phyloP scores from a whole-genome alignment of 2,113 vertebrate species.

The Ceyx cyanopectus region DNA sequence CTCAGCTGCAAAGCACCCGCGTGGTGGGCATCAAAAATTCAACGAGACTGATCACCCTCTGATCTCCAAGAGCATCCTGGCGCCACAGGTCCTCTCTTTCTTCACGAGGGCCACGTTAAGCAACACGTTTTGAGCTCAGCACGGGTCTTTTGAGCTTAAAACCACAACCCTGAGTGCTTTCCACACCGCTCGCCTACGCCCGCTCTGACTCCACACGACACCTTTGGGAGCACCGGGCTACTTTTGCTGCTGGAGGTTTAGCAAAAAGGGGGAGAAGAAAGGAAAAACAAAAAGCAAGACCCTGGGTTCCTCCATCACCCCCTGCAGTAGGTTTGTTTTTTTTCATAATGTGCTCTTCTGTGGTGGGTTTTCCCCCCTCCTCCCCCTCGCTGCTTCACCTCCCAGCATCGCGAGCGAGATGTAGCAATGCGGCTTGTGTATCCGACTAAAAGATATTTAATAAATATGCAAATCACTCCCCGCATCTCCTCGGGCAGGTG shows the following conservation, averaged over 20 bases:
- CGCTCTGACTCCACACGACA: accelerated
- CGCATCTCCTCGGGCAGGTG: constrained; percentile 76
- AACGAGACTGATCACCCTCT: accelerated
- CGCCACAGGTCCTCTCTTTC: neutral
- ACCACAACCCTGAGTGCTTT: neutral
- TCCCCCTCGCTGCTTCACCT: neutral
- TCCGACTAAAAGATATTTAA: constrained; percentile 78
- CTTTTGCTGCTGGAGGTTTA: neutral
- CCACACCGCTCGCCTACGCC: accelerated
- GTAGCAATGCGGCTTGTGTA: constrained; percentile 58
- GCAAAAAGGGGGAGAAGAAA: neutral
- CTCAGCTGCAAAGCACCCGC: accelerated
- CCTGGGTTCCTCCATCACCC: neutral
- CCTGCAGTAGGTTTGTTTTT: neutral
- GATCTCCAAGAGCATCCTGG: neutral
- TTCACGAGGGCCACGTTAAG: neutral
- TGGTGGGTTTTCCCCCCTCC: neutral
- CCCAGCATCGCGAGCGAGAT: neutral
- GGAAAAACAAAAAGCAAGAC: neutral
- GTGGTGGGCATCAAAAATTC: neutral
- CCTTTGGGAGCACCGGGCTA: neutral
- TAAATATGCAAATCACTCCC: constrained; percentile 80
- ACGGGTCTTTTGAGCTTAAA: neutral
- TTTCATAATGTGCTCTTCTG: neutral
- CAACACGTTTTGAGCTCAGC: accelerated